A percentile compares a stretch with the other conserved stretches of the same genome.
Evolutionary conservation across 2,797 vertebrate species (phyloP).

Genomic region (Sebastes vulpes): DNA sequence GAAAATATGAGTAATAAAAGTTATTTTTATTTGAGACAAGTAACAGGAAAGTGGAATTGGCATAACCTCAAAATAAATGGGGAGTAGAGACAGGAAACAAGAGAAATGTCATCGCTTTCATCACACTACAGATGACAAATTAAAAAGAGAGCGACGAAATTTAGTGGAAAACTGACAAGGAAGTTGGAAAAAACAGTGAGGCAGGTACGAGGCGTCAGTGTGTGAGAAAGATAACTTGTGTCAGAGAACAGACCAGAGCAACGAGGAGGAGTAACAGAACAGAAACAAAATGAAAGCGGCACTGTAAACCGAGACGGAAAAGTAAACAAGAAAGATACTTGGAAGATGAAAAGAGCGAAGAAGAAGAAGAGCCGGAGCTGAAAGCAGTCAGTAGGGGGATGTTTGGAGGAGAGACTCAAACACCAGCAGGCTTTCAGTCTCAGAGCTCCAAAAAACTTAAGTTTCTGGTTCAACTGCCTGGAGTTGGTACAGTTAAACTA

Average conservation of each 20-base stretch:
- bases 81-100: neutral
- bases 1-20: neutral
- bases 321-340: conserved; percentile 32
- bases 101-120: conserved; percentile 23
- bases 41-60: conserved; percentile 10
- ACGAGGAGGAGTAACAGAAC: conserved; percentile 2
- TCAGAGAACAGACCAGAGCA: conserved; percentile 27
- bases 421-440: conserved; percentile 20
- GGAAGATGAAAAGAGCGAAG: conserved; percentile 32
- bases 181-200: conserved; percentile 20
- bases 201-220: conserved; percentile 28
- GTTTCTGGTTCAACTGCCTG: conserved; percentile 19
- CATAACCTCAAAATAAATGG: conserved; percentile 19
- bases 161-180: neutral
- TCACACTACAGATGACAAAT: conserved; percentile 21
- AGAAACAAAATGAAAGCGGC: conserved; percentile 20
- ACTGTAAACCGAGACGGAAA: conserved; percentile 23
- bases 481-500: conserved; percentile 12
- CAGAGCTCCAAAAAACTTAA: neutral
- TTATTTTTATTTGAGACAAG: neutral
- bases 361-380: conserved; percentile 4
- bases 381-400: conserved; percentile 19
- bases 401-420: conserved; percentile 22
- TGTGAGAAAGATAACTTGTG: conserved; percentile 34
- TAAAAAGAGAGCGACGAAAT: conserved; percentile 3